Base-by-base conservation (phyloP, 2,113 vertebrate genomes). In the Myiozetetes cayanensis region DNA sequence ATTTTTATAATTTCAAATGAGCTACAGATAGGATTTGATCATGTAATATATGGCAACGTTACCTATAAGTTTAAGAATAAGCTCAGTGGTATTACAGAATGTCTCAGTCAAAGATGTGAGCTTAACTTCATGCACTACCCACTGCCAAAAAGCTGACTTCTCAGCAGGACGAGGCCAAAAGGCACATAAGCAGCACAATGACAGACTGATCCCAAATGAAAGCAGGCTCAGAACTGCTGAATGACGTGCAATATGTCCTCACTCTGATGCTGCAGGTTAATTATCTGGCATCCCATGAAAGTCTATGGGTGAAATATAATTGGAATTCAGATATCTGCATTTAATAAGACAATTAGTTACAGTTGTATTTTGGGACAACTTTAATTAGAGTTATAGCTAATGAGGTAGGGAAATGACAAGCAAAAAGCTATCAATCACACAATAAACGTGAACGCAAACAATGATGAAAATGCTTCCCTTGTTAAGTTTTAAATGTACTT, bases 301-400 rank as follows among this genome's bases (percentile, higher is more conserved):
- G 52, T 52, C 43, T 44, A 89, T 81, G 59, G 75, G 66, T 81
- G 77, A 89, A 89, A 72, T 19, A 44, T 77, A 87, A 97, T n/a
- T 93, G 74, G 77, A 66, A 95, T 85, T 94, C 63, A 70, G 78
- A 62, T 73, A 79, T 53, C 43, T 85, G 49, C 74, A 58, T 83
- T 94, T 89, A 96, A 87, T 83, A 91, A 80, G 93, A 90, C 62
- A 80, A 85, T 95, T 87, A 93, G 62, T 79, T 80, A 87, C 85
- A 93, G 71, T 8, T 89, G 31, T 70, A 93, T 82, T 96, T 83
- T 93, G 56, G 76, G 90, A 93, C 70, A 94, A 89, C 18, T 72
- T 20, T 87, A 96, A 95, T 96, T 95, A 93, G 62, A 94, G 71
- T 70, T 72, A 79, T 4, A 89, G 72, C 59, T 93, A 94, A 94